Evolutionary conservation across 1,140 invertebrate species (phyloP).

Genomic region (Daktulosphaira vitifoliae): DNA sequence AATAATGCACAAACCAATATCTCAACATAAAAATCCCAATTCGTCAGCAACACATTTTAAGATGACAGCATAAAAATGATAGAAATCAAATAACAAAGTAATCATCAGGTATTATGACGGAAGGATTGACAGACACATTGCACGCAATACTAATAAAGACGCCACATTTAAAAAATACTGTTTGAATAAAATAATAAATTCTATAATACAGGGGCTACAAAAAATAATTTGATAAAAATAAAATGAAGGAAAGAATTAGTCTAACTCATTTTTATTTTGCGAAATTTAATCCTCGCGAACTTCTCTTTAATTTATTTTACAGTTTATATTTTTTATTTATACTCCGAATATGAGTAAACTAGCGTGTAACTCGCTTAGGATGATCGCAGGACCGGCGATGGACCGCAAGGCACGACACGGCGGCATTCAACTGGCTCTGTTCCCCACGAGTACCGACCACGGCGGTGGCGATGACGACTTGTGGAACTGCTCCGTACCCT

Average conservation of each 20-base stretch:
- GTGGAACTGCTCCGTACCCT: neutral
- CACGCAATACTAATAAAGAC: neutral
- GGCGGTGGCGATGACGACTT: conserved; percentile 26
- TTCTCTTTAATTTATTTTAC: too few species aligned
- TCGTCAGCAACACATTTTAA: conserved; percentile 26
- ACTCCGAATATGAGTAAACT: too few species aligned
- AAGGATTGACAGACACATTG: conserved; percentile 14
- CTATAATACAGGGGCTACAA: conserved; percentile 6
- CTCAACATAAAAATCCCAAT: conserved; percentile 16
- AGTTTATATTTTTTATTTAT: too few species aligned
- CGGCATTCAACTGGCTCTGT: conserved; percentile 27
- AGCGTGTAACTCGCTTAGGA: too few species aligned
- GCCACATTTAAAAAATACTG: neutral
- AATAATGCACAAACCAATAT: conserved; percentile 32
- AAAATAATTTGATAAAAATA: neutral
- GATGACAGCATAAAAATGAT: conserved; percentile 6
- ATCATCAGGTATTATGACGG: neutral
- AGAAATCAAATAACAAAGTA: conserved; percentile 1
- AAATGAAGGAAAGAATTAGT: neutral
- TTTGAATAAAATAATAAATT: neutral
- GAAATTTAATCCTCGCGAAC: neutral
- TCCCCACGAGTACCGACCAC: conserved; percentile 13
- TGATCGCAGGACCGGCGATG: neutral
- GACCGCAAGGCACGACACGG: conserved; percentile 7
- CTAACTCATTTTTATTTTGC: conserved; percentile 20